Conservation (phyloP, 2,888 invertebrate species). For the Acleris holmiana region DNA sequence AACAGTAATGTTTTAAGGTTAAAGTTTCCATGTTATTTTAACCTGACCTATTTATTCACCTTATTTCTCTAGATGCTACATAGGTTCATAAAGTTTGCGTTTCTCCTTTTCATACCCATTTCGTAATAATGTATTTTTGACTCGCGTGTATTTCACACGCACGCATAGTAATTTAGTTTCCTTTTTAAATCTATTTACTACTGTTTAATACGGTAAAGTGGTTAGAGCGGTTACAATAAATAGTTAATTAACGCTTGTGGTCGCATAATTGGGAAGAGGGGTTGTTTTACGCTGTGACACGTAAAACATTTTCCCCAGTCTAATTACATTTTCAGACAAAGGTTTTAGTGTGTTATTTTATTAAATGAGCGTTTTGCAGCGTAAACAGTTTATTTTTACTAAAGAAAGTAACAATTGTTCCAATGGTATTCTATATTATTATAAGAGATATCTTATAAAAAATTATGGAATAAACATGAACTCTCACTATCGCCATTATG, state of each 20-base stretch:
- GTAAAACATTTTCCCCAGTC: not conserved
- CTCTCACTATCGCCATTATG: too few relatives aligned
- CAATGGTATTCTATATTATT: too few relatives aligned
- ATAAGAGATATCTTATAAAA: too few relatives aligned
- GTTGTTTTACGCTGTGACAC: constrained; percentile 22
- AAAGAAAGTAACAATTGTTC: too few relatives aligned
- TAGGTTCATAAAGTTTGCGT: too few relatives aligned
- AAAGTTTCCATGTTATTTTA: too few relatives aligned
- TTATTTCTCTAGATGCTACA: too few relatives aligned
- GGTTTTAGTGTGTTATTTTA: not conserved
- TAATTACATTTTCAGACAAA: constrained; percentile 3
- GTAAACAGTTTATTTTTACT: too few relatives aligned
- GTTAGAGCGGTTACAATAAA: constrained; percentile 43
- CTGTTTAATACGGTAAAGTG: constrained; percentile 46
- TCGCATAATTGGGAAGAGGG: constrained; percentile 27
- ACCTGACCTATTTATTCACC: too few relatives aligned
- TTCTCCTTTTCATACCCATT: not conserved
- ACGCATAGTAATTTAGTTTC: constrained; percentile 21
- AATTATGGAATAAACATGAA: too few relatives aligned
- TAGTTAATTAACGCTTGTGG: constrained; percentile 37
- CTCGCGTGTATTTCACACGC: constrained; percentile 16
- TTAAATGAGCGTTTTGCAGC: not conserved
- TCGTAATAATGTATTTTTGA: not conserved
- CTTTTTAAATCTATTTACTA: constrained; percentile 40
- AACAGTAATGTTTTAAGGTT: too few relatives aligned